Evolutionary conservation across 2,113 vertebrate genomes (phyloP).

Genomic region (Alligator mississippiensis): DNA sequence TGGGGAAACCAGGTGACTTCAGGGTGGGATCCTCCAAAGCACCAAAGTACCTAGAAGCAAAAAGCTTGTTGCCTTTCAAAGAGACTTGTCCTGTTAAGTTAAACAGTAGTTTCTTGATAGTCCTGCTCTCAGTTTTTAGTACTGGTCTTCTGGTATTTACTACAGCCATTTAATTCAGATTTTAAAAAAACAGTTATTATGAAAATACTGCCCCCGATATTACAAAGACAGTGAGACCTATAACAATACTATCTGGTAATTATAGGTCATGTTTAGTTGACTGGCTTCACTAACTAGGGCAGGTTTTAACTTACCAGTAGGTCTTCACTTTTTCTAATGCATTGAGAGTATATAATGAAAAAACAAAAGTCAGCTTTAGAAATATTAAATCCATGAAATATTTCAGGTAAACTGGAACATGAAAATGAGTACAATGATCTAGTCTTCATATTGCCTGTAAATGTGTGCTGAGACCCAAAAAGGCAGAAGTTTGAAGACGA

Average conservation of each 20-base stretch:
- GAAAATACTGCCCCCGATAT: background rate
- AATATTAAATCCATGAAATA: background rate
- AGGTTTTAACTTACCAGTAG: background rate
- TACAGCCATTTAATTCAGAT: background rate
- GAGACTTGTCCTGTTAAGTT: background rate
- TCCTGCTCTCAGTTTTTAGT: background rate
- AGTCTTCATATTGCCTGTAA: background rate
- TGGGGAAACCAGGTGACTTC: fast-evolving
- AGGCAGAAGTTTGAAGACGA: background rate
- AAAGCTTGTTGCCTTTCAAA: background rate
- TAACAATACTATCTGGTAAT: background rate
- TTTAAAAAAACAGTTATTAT: background rate
- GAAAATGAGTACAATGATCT: background rate
- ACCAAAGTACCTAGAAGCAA: background rate
- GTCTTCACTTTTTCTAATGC: background rate
- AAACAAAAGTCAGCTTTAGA: background rate
- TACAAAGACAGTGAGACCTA: background rate
- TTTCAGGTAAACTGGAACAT: background rate
- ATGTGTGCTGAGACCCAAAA: background rate
- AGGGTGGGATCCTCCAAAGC: background rate
- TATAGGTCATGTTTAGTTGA: background rate
- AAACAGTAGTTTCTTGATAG: background rate
- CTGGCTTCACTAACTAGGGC: background rate
- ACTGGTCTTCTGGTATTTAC: background rate
- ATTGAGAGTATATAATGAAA: background rate